Conservation (phyloP, 2,113 vertebrate genomes). For the Telmatochromis sp. region DNA sequence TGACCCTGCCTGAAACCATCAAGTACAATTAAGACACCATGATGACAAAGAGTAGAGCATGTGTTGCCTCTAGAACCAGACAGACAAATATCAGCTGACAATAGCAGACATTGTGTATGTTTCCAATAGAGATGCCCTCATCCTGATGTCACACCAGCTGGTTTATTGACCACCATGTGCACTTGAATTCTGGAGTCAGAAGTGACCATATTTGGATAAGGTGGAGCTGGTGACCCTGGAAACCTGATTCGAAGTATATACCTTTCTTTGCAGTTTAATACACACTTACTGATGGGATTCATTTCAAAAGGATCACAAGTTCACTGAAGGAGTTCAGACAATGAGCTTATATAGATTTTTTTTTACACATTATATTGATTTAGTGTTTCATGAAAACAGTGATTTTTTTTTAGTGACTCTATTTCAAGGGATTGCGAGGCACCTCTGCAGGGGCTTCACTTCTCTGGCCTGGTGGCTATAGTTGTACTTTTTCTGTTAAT, state of each 20-base stretch:
- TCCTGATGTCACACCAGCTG: not conserved
- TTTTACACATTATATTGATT: not conserved
- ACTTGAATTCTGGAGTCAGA: not conserved
- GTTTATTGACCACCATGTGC: not conserved
- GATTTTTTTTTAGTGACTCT: not conserved
- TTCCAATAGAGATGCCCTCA: not conserved
- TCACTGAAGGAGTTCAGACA: not conserved
- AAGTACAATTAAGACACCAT: not conserved
- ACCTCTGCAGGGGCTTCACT: not conserved
- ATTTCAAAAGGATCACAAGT: not conserved
- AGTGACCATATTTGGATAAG: not conserved
- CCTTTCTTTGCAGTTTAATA: not conserved
- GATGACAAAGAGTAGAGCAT: not conserved
- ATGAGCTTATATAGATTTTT: not conserved
- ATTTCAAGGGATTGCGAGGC: not conserved
- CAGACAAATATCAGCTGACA: not conserved
- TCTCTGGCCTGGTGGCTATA: not conserved
- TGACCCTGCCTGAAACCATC: not conserved
- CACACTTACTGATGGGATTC: not conserved
- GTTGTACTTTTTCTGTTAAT: not conserved
- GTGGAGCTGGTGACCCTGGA: not conserved
- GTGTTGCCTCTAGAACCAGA: not conserved
- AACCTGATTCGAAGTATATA: not conserved
- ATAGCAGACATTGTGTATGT: not conserved
- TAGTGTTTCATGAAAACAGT: not conserved